Conservation (phyloP, 2,888 invertebrate genomes). For the Pristionchus entomophagus region DNA sequence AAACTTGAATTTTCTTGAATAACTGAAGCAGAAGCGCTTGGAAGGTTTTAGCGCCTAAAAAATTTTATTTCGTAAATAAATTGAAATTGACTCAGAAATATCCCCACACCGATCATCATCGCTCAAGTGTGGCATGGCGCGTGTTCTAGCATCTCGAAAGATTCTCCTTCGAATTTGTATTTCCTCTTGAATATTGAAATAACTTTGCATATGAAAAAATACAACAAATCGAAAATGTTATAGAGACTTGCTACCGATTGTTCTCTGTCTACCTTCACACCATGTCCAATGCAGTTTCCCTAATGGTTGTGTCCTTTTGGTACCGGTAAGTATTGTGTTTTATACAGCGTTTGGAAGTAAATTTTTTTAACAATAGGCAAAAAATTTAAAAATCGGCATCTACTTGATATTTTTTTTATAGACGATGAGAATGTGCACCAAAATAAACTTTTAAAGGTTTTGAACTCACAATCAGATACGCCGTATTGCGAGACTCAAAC, state of each 20-base stretch:
- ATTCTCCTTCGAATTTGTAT: not conserved
- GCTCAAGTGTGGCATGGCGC: slow-evolving; percentile 3
- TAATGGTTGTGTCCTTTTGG: not conserved
- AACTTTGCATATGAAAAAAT: no score
- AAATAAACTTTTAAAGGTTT: not conserved
- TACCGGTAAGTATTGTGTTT: not conserved
- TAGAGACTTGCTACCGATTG: not conserved
- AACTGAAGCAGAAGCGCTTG: no score
- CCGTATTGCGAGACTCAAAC: not conserved
- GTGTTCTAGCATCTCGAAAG: not conserved
- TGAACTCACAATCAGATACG: not conserved
- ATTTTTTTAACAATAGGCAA: not conserved
- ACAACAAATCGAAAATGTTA: no score
- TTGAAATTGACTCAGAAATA: no score
- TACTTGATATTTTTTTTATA: no score
- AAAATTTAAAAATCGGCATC: no score
- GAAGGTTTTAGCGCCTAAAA: no score
- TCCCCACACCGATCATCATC: not conserved
- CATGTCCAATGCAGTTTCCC: not conserved
- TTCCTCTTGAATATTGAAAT: no score
- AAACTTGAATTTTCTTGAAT: no score
- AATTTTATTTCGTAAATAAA: no score
- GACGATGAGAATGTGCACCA: no score
- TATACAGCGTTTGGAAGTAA: not conserved
- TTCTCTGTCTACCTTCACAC: not conserved